Base-by-base conservation (phyloP, 2,888 invertebrate species). In the Drosophila lacicola region DNA sequence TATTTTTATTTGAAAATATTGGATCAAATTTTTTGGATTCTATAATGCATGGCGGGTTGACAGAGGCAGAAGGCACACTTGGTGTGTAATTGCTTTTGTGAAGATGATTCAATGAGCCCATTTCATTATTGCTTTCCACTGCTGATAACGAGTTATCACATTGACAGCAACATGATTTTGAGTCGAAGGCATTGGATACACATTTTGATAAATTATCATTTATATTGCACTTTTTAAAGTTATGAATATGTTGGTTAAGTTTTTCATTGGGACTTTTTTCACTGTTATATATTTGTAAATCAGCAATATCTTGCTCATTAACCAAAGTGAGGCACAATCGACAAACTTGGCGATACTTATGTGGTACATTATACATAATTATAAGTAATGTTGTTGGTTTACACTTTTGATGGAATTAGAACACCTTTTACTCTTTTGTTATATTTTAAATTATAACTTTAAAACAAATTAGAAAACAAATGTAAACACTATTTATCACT, bases 321-420 rank as follows among this genome's bases (percentile, higher is more conserved):
- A 94, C 94, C 93, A 94, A 94, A 94, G 96, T 96, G 95, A 97
- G 96, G 95, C 97, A 97, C 95, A 97, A 96, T 94, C 97, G 96
- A 96, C 97, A 97, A 94, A 97, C 95, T 95, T 96, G 96, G 95
- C 96, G 96, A 94, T 96, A 97, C 95, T 96, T 97, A 95, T 95
- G 95, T 95, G 96, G 96, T 95, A 97, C 96, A 95, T 95, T 95
- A 95, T 96, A 96, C 96, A 96, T 96, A 95, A 95, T 96, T 95
- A 70, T 56, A 46, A 61, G 55, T 58, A 76, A 51, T 80, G 58
- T 76, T 65, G 68, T 67, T 71, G 75, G 41, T 53, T 55, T 56
- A 64, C 66, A 61, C 78, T 65, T 50, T 62, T 66, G 71, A 64
- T 61, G 54, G 72, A 85, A 69, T 61, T 66, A 54, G 72, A 57